Percentiles rank a stretch among this genome's conserved stretches.
Conservation (phyloP, 37 sponge, comb jelly and placozoan species). For the Amphimedon queenslandica region DNA sequence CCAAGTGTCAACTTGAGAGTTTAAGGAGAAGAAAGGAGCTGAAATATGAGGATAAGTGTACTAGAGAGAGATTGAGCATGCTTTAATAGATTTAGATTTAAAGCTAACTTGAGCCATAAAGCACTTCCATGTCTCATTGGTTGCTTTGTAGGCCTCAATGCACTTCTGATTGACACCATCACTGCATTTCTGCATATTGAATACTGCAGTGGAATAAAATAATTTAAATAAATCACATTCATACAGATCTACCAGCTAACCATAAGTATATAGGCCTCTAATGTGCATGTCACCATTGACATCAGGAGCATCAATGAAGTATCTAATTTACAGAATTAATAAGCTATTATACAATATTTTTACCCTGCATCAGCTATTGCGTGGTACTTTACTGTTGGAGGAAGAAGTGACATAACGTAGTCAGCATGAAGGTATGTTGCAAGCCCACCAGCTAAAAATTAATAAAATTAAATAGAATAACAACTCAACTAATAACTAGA, state of each 20-base stretch:
- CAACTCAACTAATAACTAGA: too few species aligned
- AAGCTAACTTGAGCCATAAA: conserved; percentile 70
- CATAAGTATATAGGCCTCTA: not conserved
- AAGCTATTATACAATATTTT: too few species aligned
- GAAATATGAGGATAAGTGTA: conserved; percentile 72
- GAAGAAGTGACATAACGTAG: conserved; percentile 20
- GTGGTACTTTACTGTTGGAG: conserved; percentile 15
- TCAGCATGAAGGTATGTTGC: conserved; percentile 81
- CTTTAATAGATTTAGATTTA: too few species aligned
- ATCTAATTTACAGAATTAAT: too few species aligned
- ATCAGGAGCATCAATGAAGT: conserved; percentile 32
- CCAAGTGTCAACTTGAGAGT: conserved; percentile 72
- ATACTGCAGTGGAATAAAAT: conserved; percentile 42
- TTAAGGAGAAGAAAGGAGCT: conserved; percentile 61
- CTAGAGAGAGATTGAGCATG: conserved; percentile 40
- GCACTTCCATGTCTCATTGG: conserved; percentile 76
- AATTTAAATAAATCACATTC: not conserved
- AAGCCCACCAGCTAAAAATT: conserved; percentile 71
- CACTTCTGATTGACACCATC: conserved; percentile 67
- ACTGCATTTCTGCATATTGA: conserved; percentile 56
- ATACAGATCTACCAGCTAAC: not conserved
- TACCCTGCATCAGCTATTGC: conserved; percentile 87
- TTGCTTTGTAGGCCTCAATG: conserved; percentile 6
- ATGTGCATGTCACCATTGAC: conserved; percentile 8
- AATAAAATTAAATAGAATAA: too few species aligned